Evolutionary conservation across 2,113 vertebrate genomes (phyloP).

Genomic region (Zosterops pallidus): DNA sequence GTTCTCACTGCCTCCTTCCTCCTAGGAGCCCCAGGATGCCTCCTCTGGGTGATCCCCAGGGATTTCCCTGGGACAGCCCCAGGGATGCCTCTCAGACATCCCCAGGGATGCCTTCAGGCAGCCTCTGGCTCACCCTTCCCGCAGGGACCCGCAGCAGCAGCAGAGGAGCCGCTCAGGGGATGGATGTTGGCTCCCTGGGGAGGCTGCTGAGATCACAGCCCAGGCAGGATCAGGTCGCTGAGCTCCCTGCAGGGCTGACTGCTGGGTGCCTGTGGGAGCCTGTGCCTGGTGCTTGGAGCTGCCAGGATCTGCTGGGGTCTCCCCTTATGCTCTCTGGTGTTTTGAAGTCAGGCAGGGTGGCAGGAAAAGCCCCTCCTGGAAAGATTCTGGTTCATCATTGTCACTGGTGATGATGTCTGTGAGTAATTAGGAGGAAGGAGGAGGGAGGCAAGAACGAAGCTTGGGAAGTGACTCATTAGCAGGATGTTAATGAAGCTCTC

Average conservation of each 20-base stretch:
- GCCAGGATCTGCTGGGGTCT: background rate
- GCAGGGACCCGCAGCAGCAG: background rate
- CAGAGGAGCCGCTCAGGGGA: background rate
- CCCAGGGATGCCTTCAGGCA: background rate
- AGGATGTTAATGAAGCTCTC: background rate
- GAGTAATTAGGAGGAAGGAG: background rate
- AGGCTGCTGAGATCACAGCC: background rate
- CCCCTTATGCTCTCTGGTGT: rapidly evolving
- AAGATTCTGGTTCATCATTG: background rate
- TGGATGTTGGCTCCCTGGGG: background rate
- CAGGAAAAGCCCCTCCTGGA: background rate
- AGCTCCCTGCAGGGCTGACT: background rate
- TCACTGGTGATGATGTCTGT: background rate
- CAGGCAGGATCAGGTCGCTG: rapidly evolving
- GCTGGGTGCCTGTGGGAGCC: background rate
- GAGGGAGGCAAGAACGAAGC: background rate
- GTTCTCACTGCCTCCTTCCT: background rate
- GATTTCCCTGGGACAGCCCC: background rate
- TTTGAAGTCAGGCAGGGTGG: background rate
- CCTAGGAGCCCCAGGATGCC: rapidly evolving
- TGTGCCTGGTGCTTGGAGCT: rapidly evolving
- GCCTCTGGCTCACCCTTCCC: background rate
- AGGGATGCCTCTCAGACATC: background rate
- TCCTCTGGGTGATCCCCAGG: background rate
- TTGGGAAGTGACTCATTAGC: slow-evolving; percentile 22